These are phyloP conservation scores for Vireo griseus DNA, from an alignment of 2,797 vertebrate species.

Conservation along the genomic window DNA sequence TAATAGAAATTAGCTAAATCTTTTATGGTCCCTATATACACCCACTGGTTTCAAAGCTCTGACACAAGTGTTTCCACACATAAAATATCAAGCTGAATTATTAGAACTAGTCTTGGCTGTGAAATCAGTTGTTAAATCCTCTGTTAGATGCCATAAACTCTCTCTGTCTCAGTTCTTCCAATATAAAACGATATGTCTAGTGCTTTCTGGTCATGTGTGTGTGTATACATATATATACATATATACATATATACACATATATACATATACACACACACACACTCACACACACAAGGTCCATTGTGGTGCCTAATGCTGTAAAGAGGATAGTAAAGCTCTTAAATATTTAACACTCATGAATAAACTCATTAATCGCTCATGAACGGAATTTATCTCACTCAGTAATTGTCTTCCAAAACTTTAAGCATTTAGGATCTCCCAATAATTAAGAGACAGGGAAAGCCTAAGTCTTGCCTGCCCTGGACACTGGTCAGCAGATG, in stretches of 20 bases:
- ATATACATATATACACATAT: no score
- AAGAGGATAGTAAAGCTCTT: background rate
- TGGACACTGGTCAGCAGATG: background rate
- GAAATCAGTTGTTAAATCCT: background rate
- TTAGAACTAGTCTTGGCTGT: background rate
- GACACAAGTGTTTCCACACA: background rate
- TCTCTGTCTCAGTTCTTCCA: background rate
- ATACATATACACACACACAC: accelerated
- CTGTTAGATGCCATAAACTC: background rate
- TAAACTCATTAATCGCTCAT: background rate
- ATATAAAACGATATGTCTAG: background rate
- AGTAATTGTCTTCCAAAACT: background rate
- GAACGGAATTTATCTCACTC: no score
- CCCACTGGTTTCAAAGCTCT: background rate
- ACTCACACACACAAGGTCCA: accelerated
- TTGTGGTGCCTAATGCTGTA: background rate
- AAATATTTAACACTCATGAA: background rate
- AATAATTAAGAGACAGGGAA: background rate
- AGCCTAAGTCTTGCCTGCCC: background rate
- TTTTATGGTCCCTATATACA: background rate
- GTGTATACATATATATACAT: accelerated
- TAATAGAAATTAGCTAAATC: background rate
- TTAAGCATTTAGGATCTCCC: background rate
- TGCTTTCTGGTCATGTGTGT: background rate
- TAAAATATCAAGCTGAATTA: background rate